phyloP scores from a whole-genome alignment of 2,888 invertebrate genomes.

The Heliothis peltigera region DNA sequence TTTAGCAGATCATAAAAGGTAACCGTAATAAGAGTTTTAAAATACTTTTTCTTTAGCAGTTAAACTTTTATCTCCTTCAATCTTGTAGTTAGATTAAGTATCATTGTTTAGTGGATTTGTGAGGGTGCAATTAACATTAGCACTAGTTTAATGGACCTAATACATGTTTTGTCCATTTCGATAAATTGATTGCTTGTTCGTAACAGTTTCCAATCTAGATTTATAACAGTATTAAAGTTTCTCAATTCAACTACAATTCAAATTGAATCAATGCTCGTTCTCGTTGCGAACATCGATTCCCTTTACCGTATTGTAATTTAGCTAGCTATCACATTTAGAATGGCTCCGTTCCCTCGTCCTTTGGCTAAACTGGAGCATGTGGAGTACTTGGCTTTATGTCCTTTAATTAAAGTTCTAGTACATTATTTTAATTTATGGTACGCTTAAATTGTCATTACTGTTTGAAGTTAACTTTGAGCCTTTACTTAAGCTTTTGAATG shows the following conservation, averaged over 20 bases:
- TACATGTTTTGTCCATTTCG: constrained; percentile 28
- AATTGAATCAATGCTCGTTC: constrained; percentile 61
- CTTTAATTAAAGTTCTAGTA: constrained; percentile 61
- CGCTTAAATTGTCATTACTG: constrained; percentile 13
- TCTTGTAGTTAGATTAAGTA: background rate
- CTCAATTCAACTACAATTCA: constrained; percentile 61
- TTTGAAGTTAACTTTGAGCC: constrained; percentile 1
- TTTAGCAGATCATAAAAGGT: background rate
- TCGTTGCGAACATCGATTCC: constrained; percentile 61
- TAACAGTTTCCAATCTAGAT: constrained; percentile 55
- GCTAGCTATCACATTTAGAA: constrained; percentile 64
- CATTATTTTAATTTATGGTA: constrained; percentile 46
- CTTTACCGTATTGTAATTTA: constrained; percentile 69
- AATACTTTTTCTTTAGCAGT: background rate
- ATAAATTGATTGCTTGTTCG: constrained; percentile 55
- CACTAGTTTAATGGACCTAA: constrained; percentile 24
- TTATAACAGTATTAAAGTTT: constrained; percentile 59
- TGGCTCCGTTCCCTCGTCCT: constrained; percentile 70
- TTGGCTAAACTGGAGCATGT: constrained; percentile 66
- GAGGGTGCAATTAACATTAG: constrained; percentile 21
- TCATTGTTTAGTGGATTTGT: background rate
- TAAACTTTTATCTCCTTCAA: background rate
- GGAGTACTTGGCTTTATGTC: constrained; percentile 67
- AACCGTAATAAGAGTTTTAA: background rate
- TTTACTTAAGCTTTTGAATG: background rate